Evolutionary conservation across 2,797 vertebrate species (phyloP), one percentile per base, ranked within the genome.

Genomic region (Crypturellus tataupa): DNA sequence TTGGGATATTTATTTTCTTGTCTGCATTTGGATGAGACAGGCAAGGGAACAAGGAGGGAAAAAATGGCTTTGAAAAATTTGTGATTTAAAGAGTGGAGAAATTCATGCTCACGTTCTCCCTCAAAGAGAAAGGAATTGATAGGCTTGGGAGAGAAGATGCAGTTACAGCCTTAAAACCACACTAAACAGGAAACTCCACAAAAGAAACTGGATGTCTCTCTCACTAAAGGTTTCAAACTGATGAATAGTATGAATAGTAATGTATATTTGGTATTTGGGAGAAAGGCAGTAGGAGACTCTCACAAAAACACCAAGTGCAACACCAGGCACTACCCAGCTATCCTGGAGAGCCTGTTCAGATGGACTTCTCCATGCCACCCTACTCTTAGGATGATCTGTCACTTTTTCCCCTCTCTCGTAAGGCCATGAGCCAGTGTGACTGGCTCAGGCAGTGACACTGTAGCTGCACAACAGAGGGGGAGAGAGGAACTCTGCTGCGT

Each of bases 171-270:
- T 82, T 89, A 93, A 90, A 96, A 89, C 87, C 64, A 64, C 19
- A 60, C 68, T 89, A 47, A 44, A 71, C 31, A 77, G 69, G 58
- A 87, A 76, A 67, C 88, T 67, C 84, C 86, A 67, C 70, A 25
- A 33, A 75, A 29, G 85, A 93, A 96, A 87, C 94, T 93, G 85
- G 91, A 94, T 94, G 92, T 90, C 42, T 47, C 75, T 58, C 84
- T 93, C 53, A 27, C 71, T 63, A 35, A 51, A 76, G 73, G 85
- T 29, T 89, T 60, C 47, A 76, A 80, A 95, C 71, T 73, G 51
- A 39, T 69, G 67, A 59, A 63, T 62, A 88, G 53, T 12, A 76
- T 39, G 37, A 10, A 77, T 10, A 23, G 67, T 83, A 79, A 69
- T 81, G 55, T 94, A 14, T 79, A 55, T 86, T 86, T 76, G 77